These are phyloP conservation scores for Drosophila mulleri DNA, from an alignment of 2,888 invertebrate genomes.

Conservation along the genomic window DNA sequence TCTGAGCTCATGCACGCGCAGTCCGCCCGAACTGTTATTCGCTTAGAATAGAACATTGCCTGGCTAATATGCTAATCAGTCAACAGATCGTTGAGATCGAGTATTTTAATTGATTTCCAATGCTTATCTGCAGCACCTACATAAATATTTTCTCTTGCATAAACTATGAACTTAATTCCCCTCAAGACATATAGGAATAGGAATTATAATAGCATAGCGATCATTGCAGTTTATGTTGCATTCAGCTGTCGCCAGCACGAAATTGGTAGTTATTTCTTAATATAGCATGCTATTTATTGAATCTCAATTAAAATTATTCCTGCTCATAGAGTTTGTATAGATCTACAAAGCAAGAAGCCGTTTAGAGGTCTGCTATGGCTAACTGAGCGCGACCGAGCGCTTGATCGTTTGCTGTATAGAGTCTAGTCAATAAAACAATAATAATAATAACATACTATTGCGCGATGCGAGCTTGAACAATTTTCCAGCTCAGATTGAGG, in stretches of 20 bases:
- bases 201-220: no score
- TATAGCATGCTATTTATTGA: neutral
- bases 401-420: slow-evolving; percentile 25
- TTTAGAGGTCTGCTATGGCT: slow-evolving; percentile 12
- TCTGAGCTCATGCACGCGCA: slow-evolving; percentile 41
- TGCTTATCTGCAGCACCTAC: neutral
- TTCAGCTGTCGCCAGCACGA: neutral
- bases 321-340: slow-evolving; percentile 13
- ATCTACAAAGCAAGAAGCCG: neutral
- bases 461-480: slow-evolving; percentile 50
- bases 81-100: slow-evolving; percentile 20
- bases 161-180: slow-evolving; percentile 1
- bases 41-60: slow-evolving; percentile 3
- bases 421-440: slow-evolving; percentile 28
- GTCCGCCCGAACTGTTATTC: slow-evolving; percentile 20
- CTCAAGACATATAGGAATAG: neutral
- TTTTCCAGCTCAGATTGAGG: slow-evolving; percentile 50
- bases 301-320: slow-evolving; percentile 12
- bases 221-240: neutral
- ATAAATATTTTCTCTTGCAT: neutral
- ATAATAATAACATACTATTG: slow-evolving; percentile 49
- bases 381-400: slow-evolving; percentile 48
- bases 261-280: slow-evolving; percentile 1
- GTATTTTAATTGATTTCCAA: slow-evolving; percentile 4
- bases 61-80: slow-evolving; percentile 29